A percentile compares a stretch with the other conserved stretches of the same genome.
Conservation (phyloP, 2,888 invertebrate genomes). For the Diadromus collaris region DNA sequence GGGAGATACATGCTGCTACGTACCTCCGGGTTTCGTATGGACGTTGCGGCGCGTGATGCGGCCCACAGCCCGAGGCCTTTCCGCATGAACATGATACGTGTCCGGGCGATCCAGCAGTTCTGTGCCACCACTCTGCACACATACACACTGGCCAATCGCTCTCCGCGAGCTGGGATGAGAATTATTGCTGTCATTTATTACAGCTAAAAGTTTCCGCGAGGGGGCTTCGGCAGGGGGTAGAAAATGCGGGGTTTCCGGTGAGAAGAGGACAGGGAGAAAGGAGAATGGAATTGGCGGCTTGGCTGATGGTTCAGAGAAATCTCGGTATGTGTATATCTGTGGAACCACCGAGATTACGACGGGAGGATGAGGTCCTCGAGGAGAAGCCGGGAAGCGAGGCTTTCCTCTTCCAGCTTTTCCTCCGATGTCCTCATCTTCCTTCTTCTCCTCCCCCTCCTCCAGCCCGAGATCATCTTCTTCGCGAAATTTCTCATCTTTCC, state of each 20-base stretch:
- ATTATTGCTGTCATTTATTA: constrained; percentile 73
- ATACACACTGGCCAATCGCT: constrained; percentile 4
- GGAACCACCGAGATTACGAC: background rate
- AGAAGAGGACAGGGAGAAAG: background rate
- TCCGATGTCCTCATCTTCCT: constrained; percentile 14
- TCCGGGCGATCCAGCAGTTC: constrained; percentile 6
- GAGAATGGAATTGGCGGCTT: background rate
- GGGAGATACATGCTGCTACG: constrained; percentile 40
- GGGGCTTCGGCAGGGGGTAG: background rate
- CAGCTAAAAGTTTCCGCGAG: constrained; percentile 45
- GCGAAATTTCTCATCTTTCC: constrained; percentile 4
- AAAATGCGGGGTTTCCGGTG: background rate
- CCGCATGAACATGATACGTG: background rate
- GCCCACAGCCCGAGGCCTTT: constrained; percentile 44
- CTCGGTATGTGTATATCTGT: background rate
- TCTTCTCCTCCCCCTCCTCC: background rate
- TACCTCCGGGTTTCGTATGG: constrained; percentile 68
- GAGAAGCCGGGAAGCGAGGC: background rate
- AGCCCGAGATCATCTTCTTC: background rate
- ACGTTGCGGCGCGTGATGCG: constrained; percentile 66
- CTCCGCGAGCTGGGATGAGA: constrained; percentile 4
- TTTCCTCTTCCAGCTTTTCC: background rate
- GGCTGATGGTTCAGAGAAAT: background rate
- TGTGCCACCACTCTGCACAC: background rate
- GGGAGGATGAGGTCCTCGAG: background rate